Conservation (phyloP, 2,113 vertebrate species). For the Xiphophorus hellerii region DNA sequence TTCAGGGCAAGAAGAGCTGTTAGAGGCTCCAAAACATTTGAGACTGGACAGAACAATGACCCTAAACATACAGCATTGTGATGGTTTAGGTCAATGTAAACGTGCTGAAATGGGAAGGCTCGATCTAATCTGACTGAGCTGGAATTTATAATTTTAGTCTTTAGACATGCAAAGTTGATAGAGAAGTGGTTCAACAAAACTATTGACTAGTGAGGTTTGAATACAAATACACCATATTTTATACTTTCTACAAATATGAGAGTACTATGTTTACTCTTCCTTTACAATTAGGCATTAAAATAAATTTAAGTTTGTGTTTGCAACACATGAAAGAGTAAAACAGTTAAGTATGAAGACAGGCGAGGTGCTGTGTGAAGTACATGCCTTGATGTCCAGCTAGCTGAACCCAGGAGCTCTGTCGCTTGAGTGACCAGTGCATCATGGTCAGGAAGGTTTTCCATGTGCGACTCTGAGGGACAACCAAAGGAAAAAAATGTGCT, state of each 20-base stretch:
- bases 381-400: slow-evolving; percentile 85
- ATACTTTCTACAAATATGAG: not conserved
- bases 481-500: not conserved
- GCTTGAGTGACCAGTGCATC: slow-evolving; percentile 81
- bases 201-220: too few species aligned
- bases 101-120: too few species aligned
- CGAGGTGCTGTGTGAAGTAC: slow-evolving; percentile 22
- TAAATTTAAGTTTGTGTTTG: not conserved
- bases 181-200: not conserved
- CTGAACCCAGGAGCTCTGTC: slow-evolving; percentile 85
- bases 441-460: slow-evolving; percentile 85
- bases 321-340: not conserved
- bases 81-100: too few species aligned
- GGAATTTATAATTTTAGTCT: too few species aligned
- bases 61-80: too few species aligned
- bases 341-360: not conserved
- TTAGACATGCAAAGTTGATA: not conserved
- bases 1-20: too few species aligned
- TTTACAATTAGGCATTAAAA: not conserved
- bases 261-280: not conserved
- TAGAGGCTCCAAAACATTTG: not conserved
- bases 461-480: slow-evolving; percentile 71
- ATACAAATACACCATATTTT: too few species aligned
- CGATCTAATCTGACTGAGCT: not conserved
- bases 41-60: not conserved